Evolutionary conservation across 1,140 invertebrate genomes (phyloP), one percentile per base, ranked within the genome.

Genomic region (Nasonia giraulti): DNA sequence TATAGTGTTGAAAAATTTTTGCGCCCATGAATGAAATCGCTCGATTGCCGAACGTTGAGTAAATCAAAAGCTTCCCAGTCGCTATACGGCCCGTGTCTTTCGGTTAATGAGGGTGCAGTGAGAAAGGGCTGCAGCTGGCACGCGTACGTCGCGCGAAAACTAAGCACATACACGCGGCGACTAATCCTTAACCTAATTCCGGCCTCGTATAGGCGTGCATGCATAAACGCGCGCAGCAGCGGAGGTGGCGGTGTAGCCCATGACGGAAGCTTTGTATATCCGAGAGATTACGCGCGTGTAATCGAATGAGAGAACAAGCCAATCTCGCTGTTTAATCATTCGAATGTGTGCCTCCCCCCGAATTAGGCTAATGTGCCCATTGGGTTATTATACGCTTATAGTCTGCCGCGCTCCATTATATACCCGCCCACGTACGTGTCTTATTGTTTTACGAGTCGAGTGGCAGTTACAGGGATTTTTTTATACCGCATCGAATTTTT

Each of bases 121-220:
- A 10, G 10, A 44, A 7, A 44, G 40, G 40, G 40, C 40, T 44
- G 7, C 40, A 44, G 40, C 40, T 44, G 40, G 40, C 40, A 44
- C 40, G 40, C 10, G 40, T 44, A 8, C 8, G 8, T 44, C 40
- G 40, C 40, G 40, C 55, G 55, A 62, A 62, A 62, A 62, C 55
- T 55, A 62, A n/a, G 20, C 55, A 62, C 55, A 62, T 62, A 17
- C 14, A n/a, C 55, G 20, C 14, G 55, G 17, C 6, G 55, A n/a
- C 31, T 71, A 71, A 71, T 71, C 68, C 68, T 71, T 71, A 71
- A 71, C 68, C 68, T 71, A 71, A 71, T 71, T 71, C 4, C 5
- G 55, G 23, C 31, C 68, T 71, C 31, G 27, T 71, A 31, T 71
- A 33, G 6, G 27, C 31, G 27, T 5, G 10, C 10, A 31, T 20